These are phyloP conservation scores for Conchocele bisecta DNA, from an alignment of 2,888 invertebrate species.

Conservation along the genomic window DNA sequence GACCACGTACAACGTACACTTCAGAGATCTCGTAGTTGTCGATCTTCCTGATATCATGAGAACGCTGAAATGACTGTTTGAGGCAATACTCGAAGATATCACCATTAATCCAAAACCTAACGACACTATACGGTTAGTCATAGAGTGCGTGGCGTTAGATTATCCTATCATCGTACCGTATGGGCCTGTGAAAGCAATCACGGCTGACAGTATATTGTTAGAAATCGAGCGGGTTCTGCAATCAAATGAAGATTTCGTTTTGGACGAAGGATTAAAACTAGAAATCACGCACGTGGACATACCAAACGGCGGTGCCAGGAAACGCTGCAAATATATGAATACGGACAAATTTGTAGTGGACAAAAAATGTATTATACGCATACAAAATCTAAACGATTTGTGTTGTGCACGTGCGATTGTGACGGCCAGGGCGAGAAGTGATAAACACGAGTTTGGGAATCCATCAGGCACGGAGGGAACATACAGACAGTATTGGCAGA, in stretches of 20 bases:
- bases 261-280: background rate
- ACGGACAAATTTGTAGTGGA: background rate
- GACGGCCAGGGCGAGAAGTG: background rate
- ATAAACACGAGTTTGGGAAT: background rate
- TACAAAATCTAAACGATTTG: background rate
- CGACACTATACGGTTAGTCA: background rate
- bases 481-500: background rate
- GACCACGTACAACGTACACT: background rate
- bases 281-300: background rate
- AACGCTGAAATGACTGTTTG: background rate
- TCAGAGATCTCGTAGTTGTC: background rate
- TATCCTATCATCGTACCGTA: slow-evolving; percentile 7
- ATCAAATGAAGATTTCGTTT: slow-evolving; percentile 1
- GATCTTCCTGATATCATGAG: background rate
- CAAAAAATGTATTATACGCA: background rate
- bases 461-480: background rate
- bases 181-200: background rate
- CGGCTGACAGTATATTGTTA: background rate
- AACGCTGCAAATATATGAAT: background rate
- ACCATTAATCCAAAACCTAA: background rate
- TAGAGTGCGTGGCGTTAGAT: background rate
- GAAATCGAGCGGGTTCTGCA: slow-evolving; percentile 11
- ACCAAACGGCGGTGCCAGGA: background rate
- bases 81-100: background rate
- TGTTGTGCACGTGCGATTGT: slow-evolving; percentile 10